Evolutionary conservation across 2,113 vertebrate genomes (phyloP).

Genomic region (Chelonoidis abingdonii): DNA sequence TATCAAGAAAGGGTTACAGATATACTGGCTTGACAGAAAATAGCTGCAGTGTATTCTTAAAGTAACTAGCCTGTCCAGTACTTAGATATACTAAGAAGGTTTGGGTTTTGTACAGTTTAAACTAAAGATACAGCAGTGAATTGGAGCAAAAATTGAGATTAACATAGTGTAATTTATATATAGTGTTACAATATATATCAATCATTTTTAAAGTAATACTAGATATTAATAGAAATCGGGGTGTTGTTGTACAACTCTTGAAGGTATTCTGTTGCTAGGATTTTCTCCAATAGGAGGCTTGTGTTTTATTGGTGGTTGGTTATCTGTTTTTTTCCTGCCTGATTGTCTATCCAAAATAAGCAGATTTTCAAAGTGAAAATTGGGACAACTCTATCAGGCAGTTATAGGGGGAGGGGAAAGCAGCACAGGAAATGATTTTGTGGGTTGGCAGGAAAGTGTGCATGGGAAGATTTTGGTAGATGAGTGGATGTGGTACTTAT

Average conservation of each 20-base stretch:
- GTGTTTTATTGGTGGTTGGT: neutral
- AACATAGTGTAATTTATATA: neutral
- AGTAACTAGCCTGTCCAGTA: neutral
- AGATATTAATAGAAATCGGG: neutral
- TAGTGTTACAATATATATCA: neutral
- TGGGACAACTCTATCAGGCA: neutral
- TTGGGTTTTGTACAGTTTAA: neutral
- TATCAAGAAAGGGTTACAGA: accelerated
- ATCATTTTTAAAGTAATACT: neutral
- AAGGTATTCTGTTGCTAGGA: neutral
- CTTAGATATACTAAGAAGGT: neutral
- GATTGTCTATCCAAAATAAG: neutral
- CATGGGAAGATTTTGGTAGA: neutral
- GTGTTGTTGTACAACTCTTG: neutral
- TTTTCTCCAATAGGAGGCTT: neutral
- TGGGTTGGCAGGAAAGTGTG: neutral
- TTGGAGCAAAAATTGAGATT: neutral
- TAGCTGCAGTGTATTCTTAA: neutral
- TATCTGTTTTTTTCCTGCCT: neutral
- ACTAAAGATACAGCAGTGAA: neutral
- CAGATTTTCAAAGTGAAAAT: constrained; percentile 5
- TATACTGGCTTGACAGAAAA: accelerated
- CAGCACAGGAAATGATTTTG: neutral
- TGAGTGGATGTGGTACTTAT: neutral
- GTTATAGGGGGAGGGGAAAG: constrained; percentile 11